Conservation (phyloP, 2,888 invertebrate genomes). For the Pachycephus smyrnensis region DNA sequence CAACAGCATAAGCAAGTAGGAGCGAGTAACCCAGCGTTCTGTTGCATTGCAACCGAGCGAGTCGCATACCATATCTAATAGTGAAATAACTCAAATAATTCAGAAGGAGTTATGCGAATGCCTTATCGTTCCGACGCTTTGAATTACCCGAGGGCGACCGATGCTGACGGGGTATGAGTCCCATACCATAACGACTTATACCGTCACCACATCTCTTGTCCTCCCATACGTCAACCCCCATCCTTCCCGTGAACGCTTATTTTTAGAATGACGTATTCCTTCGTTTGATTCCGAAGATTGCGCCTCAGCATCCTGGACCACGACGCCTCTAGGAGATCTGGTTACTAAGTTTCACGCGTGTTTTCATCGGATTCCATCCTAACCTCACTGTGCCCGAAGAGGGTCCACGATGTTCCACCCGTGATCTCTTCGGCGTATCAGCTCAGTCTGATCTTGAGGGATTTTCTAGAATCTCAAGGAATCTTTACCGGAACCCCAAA, state of each 20-base stretch:
- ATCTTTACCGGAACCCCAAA: neutral
- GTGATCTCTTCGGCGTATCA: neutral
- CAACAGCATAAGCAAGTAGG: neutral
- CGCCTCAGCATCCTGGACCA: conserved; percentile 30
- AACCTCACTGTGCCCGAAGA: neutral
- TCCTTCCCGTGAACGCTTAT: conserved; percentile 38
- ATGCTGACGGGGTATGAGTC: neutral
- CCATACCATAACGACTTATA: neutral
- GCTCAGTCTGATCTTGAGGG: neutral
- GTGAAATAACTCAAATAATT: conserved; percentile 64
- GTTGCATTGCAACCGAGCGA: conserved; percentile 17
- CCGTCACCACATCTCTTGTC: neutral
- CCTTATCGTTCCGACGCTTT: conserved; percentile 60
- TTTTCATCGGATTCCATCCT: conserved; percentile 41
- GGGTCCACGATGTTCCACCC: neutral
- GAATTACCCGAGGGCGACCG: conserved; percentile 46
- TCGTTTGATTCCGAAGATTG: conserved; percentile 62
- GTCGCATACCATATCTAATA: conserved; percentile 62
- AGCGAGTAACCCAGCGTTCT: neutral
- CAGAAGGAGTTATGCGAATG: conserved; percentile 60
- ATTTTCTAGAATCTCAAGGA: neutral
- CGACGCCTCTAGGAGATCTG: conserved; percentile 52
- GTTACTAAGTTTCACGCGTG: conserved; percentile 46
- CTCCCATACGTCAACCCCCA: neutral
- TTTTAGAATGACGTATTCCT: conserved; percentile 62